phyloP scores from a whole-genome alignment of 2,797 vertebrate genomes.

The Capromys pilorides region DNA sequence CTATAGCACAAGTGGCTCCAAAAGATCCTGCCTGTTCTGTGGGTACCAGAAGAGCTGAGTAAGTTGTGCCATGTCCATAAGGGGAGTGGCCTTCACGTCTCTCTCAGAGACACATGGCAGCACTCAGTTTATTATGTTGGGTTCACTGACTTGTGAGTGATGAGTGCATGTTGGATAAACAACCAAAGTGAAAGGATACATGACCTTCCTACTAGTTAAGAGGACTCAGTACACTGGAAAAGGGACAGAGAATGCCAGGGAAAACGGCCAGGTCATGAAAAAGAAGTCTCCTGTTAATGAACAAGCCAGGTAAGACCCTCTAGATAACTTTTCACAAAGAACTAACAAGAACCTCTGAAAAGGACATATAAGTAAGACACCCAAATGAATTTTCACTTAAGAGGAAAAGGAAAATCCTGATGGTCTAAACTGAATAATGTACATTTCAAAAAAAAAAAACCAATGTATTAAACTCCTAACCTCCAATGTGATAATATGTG shows the following conservation, averaged over 20 bases:
- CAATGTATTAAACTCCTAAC: not conserved
- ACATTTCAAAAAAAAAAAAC: not conserved
- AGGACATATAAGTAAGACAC: not conserved
- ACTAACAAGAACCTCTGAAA: not conserved
- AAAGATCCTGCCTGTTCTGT: not conserved
- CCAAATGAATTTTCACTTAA: not conserved
- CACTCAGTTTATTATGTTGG: not conserved
- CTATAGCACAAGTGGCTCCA: not conserved
- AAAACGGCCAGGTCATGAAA: not conserved
- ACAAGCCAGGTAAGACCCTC: not conserved
- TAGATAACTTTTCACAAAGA: not conserved
- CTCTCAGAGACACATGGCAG: not conserved
- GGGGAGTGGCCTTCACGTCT: too few relatives aligned
- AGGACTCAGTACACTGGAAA: not conserved
- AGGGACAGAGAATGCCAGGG: not conserved
- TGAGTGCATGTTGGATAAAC: not conserved
- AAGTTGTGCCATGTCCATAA: not conserved
- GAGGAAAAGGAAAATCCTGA: not conserved
- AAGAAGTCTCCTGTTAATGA: not conserved
- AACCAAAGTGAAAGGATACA: not conserved
- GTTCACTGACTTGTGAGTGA: not conserved
- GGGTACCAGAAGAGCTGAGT: not conserved
- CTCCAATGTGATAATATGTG: not conserved
- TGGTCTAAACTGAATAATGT: not conserved
- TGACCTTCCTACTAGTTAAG: not conserved